Conservation (phyloP, 2,113 vertebrate species). For the Sterna hirundo region DNA sequence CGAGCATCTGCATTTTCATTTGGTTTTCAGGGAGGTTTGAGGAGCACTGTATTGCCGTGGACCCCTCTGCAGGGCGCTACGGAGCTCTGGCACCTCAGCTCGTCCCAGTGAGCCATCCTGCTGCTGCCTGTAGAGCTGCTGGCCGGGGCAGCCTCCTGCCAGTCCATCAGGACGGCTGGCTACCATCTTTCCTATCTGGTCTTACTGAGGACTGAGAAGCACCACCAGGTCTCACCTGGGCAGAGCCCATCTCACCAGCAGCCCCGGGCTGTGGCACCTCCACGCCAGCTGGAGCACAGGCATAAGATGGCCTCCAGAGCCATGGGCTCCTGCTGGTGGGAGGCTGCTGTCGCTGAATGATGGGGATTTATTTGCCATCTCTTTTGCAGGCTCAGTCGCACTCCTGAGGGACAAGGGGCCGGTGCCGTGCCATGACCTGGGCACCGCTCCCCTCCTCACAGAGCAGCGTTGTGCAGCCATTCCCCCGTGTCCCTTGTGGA, state of each 20-base stretch:
- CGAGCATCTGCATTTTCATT: accelerated
- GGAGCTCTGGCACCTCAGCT: not conserved
- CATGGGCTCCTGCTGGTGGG: not conserved
- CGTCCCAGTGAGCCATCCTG: not conserved
- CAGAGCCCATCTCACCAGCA: not conserved
- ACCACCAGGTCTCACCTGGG: not conserved
- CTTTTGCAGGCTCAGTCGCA: not conserved
- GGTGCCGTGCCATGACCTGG: not conserved
- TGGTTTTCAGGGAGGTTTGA: not conserved
- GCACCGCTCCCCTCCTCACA: not conserved
- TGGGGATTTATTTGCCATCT: not conserved
- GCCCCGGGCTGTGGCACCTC: not conserved
- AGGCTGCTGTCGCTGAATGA: not conserved
- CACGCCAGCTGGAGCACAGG: accelerated
- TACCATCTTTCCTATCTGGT: accelerated
- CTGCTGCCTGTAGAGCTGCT: accelerated
- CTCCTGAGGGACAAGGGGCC: not conserved
- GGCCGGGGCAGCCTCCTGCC: accelerated
- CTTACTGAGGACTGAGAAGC: accelerated
- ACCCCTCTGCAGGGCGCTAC: not conserved
- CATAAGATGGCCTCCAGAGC: not conserved
- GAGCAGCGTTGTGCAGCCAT: not conserved
- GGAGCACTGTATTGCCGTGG: accelerated
- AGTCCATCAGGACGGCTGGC: accelerated
- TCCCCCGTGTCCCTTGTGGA: not conserved